Evolutionary conservation across 2,797 vertebrate genomes (phyloP), one percentile per base, ranked within the genome.

Genomic region (Phyllotis vaccarum): DNA sequence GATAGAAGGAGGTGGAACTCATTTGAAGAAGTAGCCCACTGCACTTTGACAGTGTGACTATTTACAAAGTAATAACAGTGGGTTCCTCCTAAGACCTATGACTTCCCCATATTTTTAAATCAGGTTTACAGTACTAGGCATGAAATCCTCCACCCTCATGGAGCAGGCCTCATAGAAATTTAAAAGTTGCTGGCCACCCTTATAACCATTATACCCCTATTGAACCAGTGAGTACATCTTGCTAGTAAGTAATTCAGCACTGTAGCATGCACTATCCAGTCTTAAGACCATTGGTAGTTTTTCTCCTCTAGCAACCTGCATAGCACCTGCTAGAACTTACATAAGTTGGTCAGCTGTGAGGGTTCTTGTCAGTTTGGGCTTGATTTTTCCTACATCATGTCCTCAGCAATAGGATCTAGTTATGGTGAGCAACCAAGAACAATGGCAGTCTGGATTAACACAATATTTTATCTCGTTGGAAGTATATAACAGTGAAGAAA

Each of bases 391-490:
- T 60, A 21, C 58, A 60, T 60, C 21, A 6, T 43, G 27, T 49
- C 60, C 22, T 85, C 43, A 66, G 60, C 29, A 66, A 49, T 49
- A 34, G 43, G 43, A 64, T 83, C 60, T 66, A 49, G 29, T 49
- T 34, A 34, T 46, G 29, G 29, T 66, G 29, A 31, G 60, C 81
- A 49, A 49, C 19, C 31, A 49, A 66, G 37, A 85, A 21, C 60
- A 49, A n/a, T 49, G 43, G 14, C 11, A 85, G 5, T 66, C 31
- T n/a, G 12, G 60, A 66, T 14, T 49, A 43, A 34, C 34, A 27
- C 27, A 37, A 31, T 88, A 17, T 88, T 96, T 79, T 80, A 79
- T 97, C 56, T 94, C 34, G 93, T 78, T 95, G 89, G 93, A 90
- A 91, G 60, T 86, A 72, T 95, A 94, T 56, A 74, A 58, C 40